Percentiles rank a stretch among this genome's conserved stretches.
Conservation (phyloP, 30 jellyfish, hydroid and myxozoan genomes). For the Cassiopea andromeda region DNA sequence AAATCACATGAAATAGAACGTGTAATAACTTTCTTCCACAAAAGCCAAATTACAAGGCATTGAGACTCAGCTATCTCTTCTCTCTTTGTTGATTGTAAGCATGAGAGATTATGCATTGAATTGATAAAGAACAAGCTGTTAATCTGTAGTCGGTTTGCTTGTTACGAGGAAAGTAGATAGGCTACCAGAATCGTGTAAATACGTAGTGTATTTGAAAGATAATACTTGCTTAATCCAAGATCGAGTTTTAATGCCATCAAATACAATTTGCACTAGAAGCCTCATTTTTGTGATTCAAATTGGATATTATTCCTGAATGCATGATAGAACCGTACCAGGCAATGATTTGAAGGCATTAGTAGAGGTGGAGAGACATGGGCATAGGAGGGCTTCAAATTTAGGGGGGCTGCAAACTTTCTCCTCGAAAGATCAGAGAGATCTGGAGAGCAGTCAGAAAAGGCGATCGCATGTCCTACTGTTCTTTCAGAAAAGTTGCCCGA, state of each 20-base stretch:
- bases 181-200: not conserved
- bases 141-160: not conserved
- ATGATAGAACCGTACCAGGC: not conserved
- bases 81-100: not conserved
- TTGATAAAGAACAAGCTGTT: no score
- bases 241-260: not conserved
- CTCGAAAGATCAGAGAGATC: no score
- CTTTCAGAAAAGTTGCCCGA: no score
- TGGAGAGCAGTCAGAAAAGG: no score
- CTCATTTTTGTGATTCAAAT: constrained; percentile 5
- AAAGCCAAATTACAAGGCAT: not conserved
- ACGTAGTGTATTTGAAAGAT: not conserved
- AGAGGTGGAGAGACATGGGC: no score
- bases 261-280: constrained; percentile 12
- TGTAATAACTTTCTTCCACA: not conserved
- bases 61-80: not conserved
- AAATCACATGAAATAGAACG: no score
- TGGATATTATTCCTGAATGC: not conserved
- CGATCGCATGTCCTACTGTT: no score
- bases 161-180: not conserved
- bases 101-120: no score
- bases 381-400: no score
- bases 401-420: no score
- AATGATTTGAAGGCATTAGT: no score
- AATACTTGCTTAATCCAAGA: not conserved